phyloP scores from a whole-genome alignment of 2,113 vertebrate genomes.

The Carassius carassius region DNA sequence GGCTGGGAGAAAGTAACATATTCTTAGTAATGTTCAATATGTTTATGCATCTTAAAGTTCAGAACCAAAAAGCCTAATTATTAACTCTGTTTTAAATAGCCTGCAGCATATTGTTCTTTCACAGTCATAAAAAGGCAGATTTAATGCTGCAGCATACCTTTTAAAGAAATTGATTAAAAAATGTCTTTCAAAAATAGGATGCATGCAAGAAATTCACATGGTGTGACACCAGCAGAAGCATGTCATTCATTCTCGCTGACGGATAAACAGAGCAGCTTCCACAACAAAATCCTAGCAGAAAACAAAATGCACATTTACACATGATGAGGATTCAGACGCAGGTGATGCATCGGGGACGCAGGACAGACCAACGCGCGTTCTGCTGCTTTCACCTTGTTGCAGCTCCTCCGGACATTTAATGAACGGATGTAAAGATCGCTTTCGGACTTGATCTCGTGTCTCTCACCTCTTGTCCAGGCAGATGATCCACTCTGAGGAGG shows the following conservation, averaged over 20 bases:
- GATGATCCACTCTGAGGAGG: slow-evolving; percentile 90
- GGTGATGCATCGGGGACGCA: slow-evolving; percentile 6
- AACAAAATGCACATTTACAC: background rate
- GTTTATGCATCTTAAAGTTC: too few species aligned
- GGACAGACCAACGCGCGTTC: background rate
- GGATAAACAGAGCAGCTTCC: background rate
- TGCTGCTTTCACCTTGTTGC: slow-evolving; percentile 29
- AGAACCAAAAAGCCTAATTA: too few species aligned
- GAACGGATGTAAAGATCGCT: background rate
- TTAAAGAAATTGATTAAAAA: background rate
- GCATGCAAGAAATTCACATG: background rate
- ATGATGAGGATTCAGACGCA: background rate
- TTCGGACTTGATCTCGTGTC: background rate
- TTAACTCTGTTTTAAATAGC: too few species aligned
- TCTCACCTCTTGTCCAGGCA: slow-evolving; percentile 95
- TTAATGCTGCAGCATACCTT: background rate
- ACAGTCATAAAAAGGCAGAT: background rate
- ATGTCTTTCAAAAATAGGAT: background rate
- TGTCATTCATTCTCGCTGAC: background rate
- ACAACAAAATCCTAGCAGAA: too few species aligned
- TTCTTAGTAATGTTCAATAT: background rate
- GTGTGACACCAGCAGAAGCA: background rate
- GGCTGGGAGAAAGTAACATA: slow-evolving; percentile 5
- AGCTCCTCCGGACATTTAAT: background rate
- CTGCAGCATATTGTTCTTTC: too few species aligned